phyloP scores from a whole-genome alignment of 2,888 invertebrate species.

The Hyppa rectilinea region DNA sequence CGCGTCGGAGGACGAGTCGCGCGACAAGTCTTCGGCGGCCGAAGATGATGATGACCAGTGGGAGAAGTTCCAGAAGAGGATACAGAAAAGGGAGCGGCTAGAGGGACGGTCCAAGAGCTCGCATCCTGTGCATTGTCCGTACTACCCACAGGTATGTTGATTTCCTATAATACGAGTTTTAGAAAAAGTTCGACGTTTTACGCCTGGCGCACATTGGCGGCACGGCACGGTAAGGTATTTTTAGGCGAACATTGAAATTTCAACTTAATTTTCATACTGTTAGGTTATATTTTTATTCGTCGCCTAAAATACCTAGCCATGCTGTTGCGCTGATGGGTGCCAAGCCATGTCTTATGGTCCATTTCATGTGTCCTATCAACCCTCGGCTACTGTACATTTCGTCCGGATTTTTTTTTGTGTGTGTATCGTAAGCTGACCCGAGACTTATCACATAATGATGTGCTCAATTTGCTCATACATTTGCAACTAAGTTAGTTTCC shows the following conservation, averaged over 20 bases:
- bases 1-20: constrained; percentile 90
- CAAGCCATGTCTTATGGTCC: too few relatives aligned
- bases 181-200: background rate
- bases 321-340: too few relatives aligned
- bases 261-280: too few relatives aligned
- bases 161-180: background rate
- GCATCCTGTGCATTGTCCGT: constrained; percentile 99
- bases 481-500: background rate
- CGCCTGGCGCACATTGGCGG: too few relatives aligned
- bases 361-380: too few relatives aligned
- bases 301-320: too few relatives aligned
- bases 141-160: constrained; percentile 95
- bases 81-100: constrained; percentile 96
- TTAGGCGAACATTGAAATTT: too few relatives aligned
- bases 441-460: background rate
- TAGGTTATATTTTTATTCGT: too few relatives aligned
- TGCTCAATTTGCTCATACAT: background rate
- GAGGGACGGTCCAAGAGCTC: constrained; percentile 98
- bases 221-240: too few relatives aligned
- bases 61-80: constrained; percentile 97
- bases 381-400: background rate
- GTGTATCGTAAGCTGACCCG: background rate
- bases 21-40: constrained; percentile 91
- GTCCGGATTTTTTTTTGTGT: too few relatives aligned
- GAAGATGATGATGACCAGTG: constrained; percentile 97